Evolutionary conservation across 2,113 vertebrate genomes (phyloP), one percentile per base, ranked within the genome.

Genomic region (Nothocercus julius): DNA sequence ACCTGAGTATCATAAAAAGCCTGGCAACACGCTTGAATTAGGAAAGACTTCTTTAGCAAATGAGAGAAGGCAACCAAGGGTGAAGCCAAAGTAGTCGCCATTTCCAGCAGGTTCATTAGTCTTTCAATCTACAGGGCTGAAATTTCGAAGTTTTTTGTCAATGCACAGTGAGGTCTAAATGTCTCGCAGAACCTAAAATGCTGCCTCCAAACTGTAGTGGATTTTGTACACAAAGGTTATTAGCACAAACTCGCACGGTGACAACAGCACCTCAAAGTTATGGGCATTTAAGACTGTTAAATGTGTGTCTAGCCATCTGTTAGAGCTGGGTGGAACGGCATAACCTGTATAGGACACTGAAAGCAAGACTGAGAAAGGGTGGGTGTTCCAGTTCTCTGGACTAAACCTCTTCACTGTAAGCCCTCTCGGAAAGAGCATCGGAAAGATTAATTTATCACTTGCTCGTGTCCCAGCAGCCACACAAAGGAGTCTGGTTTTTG

Each of bases 401-500:
- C 88, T 94, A 70, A 96, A 94, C 91, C 67, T 38, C 59, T 70
- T 70, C 30, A 77, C 63, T 76, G 73, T 72, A 70, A 92, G 56
- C 11, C 25, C 42, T 75, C 81, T 77, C 40, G 82, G 54, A 92
- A 73, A 77, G 12, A 59, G 49, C 89, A 72, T 45, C 61, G 77
- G 87, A 74, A 91, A 54, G 85, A 14, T 3, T 87, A 54, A 78
- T 92, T 82, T 53, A 54, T 45, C 45, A 54, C n/a, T 89, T 44
- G 64, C 9, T 87, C 28, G 18, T 8, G 36, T 64, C 30, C 68
- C 72, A 87, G 79, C 84, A 89, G 63, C 81, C 54, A 77, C 45
- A 63, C n/a, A 87, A 87, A 85, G 75, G 87, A 95, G 93, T 28
- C 59, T 93, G 64, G 40, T 45, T 72, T 69, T 76, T 87, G 89